Base-by-base conservation (phyloP, 2,888 invertebrate genomes). In the Iphiclides podalirius region DNA sequence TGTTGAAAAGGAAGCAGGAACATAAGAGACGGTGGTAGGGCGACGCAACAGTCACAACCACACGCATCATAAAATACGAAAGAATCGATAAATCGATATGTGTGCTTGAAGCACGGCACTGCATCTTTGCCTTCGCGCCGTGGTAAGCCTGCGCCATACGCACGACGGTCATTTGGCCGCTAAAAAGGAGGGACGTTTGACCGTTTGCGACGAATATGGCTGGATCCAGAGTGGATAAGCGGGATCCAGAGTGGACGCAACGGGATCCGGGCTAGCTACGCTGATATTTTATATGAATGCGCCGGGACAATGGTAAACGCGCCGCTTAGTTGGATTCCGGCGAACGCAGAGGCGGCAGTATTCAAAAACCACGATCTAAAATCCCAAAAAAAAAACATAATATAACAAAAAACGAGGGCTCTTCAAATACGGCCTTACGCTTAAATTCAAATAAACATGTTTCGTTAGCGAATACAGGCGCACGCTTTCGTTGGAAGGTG, bases 21-120 rank as follows among this genome's bases (percentile, higher is more conserved):
- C 28, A 28, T 28, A 6, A 20, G 28, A 28, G 28, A 28, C 28
- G 28, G n/a, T n/a, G n/a, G n/a, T n/a, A n/a, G n/a, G n/a, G n/a
- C n/a, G n/a, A n/a, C n/a, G n/a, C n/a, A n/a, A n/a, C n/a, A n/a
- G n/a, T n/a, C n/a, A n/a, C n/a, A 4, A 4, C 20, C 20, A 6
- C 20, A 20, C 3, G 3, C n/a, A 20, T n/a, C n/a, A 20, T 20
- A 20, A n/a, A n/a, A 20, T 20, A 20, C 20, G 20, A 4, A 4
- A 4, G 20, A 20, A 20, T 20, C 20, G 6, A 20, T 20, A 20
- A 20, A 20, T 20, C 8, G 31, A 11, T 1, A 11, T n/a, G 26
- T 26, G 31, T 31, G 31, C 31, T 31, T 31, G 31, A 31, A 4
- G 31, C 31, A 31, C 31, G 31, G 31, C 31, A 31, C 31, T 31